Evolutionary conservation across 2,888 invertebrate species (phyloP).

Genomic region (Timema podura): DNA sequence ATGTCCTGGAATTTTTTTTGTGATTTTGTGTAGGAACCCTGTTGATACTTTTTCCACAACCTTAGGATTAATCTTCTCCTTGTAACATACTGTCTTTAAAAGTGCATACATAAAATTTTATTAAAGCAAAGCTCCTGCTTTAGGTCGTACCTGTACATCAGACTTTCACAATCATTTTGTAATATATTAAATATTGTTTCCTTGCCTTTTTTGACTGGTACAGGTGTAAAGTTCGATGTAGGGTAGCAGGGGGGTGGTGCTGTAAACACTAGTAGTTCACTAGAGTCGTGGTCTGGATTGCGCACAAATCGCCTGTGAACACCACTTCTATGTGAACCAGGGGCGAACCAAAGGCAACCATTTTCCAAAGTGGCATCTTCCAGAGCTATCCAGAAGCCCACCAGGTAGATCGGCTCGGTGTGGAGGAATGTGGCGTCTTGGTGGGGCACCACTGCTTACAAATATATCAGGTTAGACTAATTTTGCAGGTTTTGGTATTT

Average conservation of each 20-base stretch:
- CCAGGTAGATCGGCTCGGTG: slow-evolving; percentile 69
- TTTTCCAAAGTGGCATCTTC: slow-evolving; percentile 91
- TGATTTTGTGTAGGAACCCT: too few species aligned
- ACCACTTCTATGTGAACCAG: slow-evolving; percentile 85
- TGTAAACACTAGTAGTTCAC: slow-evolving; percentile 63
- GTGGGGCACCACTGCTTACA: slow-evolving; percentile 49
- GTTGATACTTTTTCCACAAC: too few species aligned
- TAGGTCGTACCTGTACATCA: too few species aligned
- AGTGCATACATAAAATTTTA: too few species aligned
- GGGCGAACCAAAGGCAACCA: slow-evolving; percentile 90
- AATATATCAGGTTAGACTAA: neutral
- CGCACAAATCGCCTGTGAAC: slow-evolving; percentile 68
- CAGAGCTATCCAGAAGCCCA: slow-evolving; percentile 95
- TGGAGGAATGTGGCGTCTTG: slow-evolving; percentile 87
- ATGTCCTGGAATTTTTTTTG: too few species aligned
- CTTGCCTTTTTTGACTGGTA: slow-evolving; percentile 85
- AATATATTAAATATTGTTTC: too few species aligned
- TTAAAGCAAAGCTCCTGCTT: too few species aligned
- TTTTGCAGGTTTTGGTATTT: too few species aligned
- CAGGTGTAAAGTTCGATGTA: slow-evolving; percentile 67
- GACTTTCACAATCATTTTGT: too few species aligned
- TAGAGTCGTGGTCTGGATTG: slow-evolving; percentile 61
- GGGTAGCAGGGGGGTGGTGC: slow-evolving; percentile 65
- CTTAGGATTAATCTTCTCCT: too few species aligned
- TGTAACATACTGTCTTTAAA: too few species aligned